Evolutionary conservation across 2,797 vertebrate species (phyloP).

Genomic region (Spizella passerina): DNA sequence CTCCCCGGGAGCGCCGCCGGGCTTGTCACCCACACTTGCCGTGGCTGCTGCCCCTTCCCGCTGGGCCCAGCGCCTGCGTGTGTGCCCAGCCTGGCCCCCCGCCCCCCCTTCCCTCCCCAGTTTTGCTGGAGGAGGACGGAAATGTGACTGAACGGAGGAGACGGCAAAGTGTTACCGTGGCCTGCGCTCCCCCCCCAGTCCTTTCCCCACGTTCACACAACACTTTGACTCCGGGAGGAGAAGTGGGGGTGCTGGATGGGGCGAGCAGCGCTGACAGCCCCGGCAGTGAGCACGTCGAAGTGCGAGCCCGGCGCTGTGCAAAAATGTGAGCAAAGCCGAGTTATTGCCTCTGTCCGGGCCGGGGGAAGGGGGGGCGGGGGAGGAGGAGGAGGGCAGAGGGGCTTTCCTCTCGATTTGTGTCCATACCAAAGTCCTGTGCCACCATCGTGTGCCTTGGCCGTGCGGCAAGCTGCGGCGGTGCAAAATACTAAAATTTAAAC

Average conservation of each 20-base stretch:
- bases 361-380: background rate
- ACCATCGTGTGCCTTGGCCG: background rate
- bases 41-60: background rate
- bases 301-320: conserved; percentile 14
- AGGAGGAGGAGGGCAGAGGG: background rate
- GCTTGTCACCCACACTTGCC: background rate
- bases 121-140: background rate
- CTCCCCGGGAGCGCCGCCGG: background rate
- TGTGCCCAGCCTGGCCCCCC: background rate
- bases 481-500: conserved; percentile 47
- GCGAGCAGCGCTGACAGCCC: conserved; percentile 45
- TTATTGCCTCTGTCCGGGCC: background rate
- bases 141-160: conserved; percentile 9
- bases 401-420: background rate
- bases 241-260: background rate
- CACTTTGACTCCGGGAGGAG: conserved; percentile 9
- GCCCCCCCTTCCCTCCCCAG: background rate
- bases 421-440: background rate
- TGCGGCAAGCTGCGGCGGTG: conserved; percentile 22
- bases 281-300: background rate
- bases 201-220: background rate
- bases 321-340: conserved; percentile 27
- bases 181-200: background rate
- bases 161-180: background rate
- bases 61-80: conserved; percentile 5